Evolutionary conservation across 2,888 invertebrate species (phyloP).

Genomic region (Netelia fuscicornis): DNA sequence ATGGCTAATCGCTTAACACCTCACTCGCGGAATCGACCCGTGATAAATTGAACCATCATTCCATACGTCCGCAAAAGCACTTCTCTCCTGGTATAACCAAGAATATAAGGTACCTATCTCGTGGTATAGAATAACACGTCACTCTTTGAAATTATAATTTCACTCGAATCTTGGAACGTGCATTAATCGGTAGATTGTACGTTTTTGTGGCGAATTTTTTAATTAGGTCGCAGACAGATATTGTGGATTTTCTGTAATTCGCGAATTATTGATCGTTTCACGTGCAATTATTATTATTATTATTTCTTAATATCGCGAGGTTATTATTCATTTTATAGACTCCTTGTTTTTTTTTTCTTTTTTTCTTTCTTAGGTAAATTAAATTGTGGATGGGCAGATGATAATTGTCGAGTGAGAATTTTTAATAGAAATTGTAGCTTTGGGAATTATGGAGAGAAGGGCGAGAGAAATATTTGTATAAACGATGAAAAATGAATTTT

Average conservation of each 20-base stretch:
- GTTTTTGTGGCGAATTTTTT: neutral
- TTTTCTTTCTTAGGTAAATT: no score
- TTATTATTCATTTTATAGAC: no score
- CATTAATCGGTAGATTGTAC: slow-evolving; percentile 40
- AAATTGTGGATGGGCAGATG: no score
- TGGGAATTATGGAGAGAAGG: neutral
- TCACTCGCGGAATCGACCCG: slow-evolving; percentile 61
- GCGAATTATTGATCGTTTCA: no score
- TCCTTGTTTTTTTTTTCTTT: no score
- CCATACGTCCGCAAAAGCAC: slow-evolving; percentile 24
- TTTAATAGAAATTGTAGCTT: neutral
- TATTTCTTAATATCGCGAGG: no score
- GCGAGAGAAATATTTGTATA: neutral
- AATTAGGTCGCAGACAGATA: neutral
- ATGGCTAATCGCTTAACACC: slow-evolving; percentile 79
- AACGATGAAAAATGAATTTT: neutral
- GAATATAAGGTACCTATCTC: neutral
- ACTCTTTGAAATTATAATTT: slow-evolving; percentile 43
- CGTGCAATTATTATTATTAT: no score
- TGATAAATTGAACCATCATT: slow-evolving; percentile 59
- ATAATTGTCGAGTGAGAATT: no score
- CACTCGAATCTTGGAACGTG: neutral
- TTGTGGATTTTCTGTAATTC: no score
- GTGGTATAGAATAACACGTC: neutral
- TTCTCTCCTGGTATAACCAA: neutral